Evolutionary conservation across 1,140 invertebrate species (phyloP), one percentile per base, ranked within the genome.

Genomic region (Anastrepha obliqua): DNA sequence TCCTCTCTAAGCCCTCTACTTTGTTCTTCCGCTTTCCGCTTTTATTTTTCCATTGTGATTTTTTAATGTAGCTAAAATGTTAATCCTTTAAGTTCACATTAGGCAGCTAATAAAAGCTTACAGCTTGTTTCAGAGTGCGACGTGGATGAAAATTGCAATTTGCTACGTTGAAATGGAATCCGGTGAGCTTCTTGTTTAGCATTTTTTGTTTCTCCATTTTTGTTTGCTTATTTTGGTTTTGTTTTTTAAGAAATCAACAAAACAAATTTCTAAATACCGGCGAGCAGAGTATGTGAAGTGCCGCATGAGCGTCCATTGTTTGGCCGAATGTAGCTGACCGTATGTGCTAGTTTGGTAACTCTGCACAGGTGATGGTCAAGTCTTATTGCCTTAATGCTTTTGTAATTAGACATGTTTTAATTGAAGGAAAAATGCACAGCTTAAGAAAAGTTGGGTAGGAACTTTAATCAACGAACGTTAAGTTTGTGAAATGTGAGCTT

Each of bases 11-110:
- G 2, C 67, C 42, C 9, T 5, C 67, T 44, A 39, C 39, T 44
- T 74, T 6, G 0, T 74, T 29, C 29, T 29, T 29, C 29, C 29
- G 29, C 29, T 29, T 29, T 29, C 47, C 4, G 47, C n/a, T 70
- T 15, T 8, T 70, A 70, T 47, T 81, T 81, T 81, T 2, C 74
- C 39, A 74, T 74, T 74, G 74, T 81, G n/a, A 81, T 81, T 81
- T 81, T 81, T 81, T 81, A 81, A 55, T 81, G 74, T 51, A n/a
- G 20, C 47, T 81, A 55, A 81, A 78, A 55, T 81, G 74, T 42
- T 44, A 81, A 81, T 81, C 74, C 47, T 81, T 81, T 81, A 81
- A 81, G 47, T 51, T 42, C 44, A 81, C 44, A 81, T 81, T 81
- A 81, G 47, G 44, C 47, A 20, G 47, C 47, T 81, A 81, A 81